Base-by-base conservation (phyloP, 2,888 invertebrate species). In the Tanytarsus gracilentus region DNA sequence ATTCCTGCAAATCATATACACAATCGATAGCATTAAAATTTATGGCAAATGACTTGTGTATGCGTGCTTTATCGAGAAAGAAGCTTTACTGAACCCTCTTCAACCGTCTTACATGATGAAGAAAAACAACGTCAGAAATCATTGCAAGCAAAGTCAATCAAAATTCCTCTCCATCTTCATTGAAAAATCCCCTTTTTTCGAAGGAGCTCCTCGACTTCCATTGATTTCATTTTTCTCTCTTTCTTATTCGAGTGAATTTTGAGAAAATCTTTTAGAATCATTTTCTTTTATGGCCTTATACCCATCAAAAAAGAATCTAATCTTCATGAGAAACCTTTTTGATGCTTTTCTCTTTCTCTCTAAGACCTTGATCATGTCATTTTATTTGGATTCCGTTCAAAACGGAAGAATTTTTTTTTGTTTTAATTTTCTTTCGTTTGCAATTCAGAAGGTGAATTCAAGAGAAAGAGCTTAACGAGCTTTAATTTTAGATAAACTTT, bases 261-360 rank as follows among this genome's bases (percentile, higher is more conserved):
- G 36, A 53, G 36, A 21, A 33, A 53, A 53, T 25, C 27, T 14
- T 40, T 58, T 40, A 21, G n/a, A 56, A 56, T 40, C 44, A 30
- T 58, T 58, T 58, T 29, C 48, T 58, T 56, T 58, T 58, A 58
- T 30, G 48, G 30, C 58, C 58, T 58, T 58, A 30, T 48, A 44
- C 48, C 58, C 58, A 48, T 58, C 58, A 39, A 48, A 21, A n/a
- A n/a, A n/a, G 44, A 58, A 48, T 58, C 48, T 58, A 58, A 58
- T 58, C 44, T 48, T 48, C 58, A 39, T 39, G 55, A 56, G n/a
- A n/a, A n/a, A 56, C 40, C 53, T 29, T 29, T 29, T 53, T 53
- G 21, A 8, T 33, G 11, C 23, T 18, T 23, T 29, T 7, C 3
- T 51, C 18, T 53, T 18, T 39, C 36, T 26, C 36, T 29, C 23